phyloP scores from a whole-genome alignment of 2,888 invertebrate genomes.

The Carcina quercana region DNA sequence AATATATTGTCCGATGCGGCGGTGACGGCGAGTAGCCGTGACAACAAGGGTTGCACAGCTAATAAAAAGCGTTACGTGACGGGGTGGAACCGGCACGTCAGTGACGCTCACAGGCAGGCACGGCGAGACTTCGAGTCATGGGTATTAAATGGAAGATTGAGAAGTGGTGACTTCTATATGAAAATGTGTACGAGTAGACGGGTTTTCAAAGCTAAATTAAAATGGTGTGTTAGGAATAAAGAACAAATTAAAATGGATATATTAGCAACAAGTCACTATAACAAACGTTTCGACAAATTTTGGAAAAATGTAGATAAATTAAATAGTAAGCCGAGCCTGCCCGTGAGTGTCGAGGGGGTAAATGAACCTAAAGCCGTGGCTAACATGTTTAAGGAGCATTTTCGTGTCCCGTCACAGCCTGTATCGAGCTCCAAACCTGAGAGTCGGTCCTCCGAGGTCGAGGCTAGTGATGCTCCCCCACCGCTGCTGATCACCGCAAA shows the following conservation, averaged over 20 bases:
- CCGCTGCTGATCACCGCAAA: no score
- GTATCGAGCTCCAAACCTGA: no score
- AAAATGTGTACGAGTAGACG: slow-evolving; percentile 10
- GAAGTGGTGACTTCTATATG: slow-evolving; percentile 5
- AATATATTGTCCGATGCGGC: no score
- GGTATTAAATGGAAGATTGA: slow-evolving; percentile 10
- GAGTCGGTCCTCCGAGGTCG: no score
- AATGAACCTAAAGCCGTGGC: background rate
- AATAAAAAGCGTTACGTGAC: no score
- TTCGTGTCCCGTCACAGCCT: no score
- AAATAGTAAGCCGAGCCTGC: background rate
- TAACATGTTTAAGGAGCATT: background rate
- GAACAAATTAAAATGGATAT: slow-evolving; percentile 12
- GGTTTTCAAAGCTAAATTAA: slow-evolving; percentile 15
- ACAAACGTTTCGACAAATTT: slow-evolving; percentile 9
- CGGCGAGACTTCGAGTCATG: slow-evolving; percentile 10
- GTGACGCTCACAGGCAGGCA: slow-evolving; percentile 13
- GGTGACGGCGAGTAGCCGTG: no score
- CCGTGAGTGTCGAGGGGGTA: background rate
- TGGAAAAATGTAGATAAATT: slow-evolving; percentile 14
- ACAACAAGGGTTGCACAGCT: no score
- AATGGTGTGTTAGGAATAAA: slow-evolving; percentile 12
- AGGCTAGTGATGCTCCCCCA: no score
- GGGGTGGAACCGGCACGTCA: no score
- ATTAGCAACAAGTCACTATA: slow-evolving; percentile 6